A percentile compares a stretch with the other conserved stretches of the same genome.
phyloP scores from a whole-genome alignment of 1,140 invertebrate species.

The Ctenoplectra terminalis region DNA sequence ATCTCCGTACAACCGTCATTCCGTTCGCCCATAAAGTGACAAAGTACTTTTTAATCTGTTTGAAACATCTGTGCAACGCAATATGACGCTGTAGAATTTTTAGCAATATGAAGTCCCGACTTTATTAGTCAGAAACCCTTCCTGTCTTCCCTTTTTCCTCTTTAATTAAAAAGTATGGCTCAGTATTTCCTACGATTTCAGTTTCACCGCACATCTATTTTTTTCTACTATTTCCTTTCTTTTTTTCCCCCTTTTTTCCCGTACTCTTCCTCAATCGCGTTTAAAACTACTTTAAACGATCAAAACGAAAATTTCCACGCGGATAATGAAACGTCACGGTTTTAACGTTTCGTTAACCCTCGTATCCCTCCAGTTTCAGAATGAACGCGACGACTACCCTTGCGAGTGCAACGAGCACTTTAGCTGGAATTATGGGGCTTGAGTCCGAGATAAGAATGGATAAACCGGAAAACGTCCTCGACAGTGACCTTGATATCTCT shows the following conservation, averaged over 20 bases:
- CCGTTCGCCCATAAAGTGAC: not conserved
- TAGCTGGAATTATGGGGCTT: constrained; percentile 66
- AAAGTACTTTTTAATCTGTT: not conserved
- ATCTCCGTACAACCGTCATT: too few species aligned
- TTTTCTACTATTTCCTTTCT: not conserved
- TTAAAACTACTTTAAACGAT: not conserved
- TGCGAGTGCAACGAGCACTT: constrained; percentile 65
- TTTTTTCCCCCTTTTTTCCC: too few species aligned
- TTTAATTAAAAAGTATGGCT: not conserved
- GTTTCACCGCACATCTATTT: not conserved
- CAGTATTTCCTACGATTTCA: not conserved
- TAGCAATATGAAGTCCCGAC: not conserved
- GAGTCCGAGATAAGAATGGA: constrained; percentile 67
- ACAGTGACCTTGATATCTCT: constrained; percentile 80
- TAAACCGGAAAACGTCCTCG: constrained; percentile 61
- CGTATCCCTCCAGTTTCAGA: constrained; percentile 46
- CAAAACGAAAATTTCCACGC: not conserved
- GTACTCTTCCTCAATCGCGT: not conserved
- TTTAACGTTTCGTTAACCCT: not conserved
- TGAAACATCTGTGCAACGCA: not conserved
- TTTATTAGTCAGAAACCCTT: not conserved
- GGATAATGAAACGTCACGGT: not conserved
- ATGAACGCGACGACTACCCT: constrained; percentile 63
- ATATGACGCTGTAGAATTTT: not conserved
- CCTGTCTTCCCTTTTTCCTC: not conserved